Conservation (phyloP, 2,797 vertebrate genomes). For the Strix occidentalis region DNA sequence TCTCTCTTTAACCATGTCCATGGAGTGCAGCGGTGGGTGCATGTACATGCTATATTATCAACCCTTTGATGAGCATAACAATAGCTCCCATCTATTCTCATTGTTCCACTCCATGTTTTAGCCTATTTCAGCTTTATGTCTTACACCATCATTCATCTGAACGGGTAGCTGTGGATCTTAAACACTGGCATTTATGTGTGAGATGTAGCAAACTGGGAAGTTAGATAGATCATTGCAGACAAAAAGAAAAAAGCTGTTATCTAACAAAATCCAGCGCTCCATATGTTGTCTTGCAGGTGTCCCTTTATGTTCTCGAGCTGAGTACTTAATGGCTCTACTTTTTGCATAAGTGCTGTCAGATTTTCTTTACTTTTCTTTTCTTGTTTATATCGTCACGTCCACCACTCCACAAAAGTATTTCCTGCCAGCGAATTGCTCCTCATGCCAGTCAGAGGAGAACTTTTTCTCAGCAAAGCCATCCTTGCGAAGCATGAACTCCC, state of each 20-base stretch:
- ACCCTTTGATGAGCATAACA: background rate
- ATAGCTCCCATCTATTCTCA: background rate
- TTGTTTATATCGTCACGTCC: slow-evolving; percentile 26
- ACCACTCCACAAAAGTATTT: background rate
- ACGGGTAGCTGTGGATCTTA: background rate
- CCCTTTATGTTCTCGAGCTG: slow-evolving; percentile 35
- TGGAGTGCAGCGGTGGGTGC: background rate
- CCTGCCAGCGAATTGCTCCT: background rate
- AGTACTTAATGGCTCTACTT: slow-evolving; percentile 36
- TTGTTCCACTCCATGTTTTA: background rate
- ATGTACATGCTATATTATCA: background rate
- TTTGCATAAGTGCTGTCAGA: slow-evolving; percentile 12
- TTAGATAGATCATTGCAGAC: background rate
- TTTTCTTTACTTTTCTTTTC: slow-evolving; percentile 52
- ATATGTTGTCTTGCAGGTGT: slow-evolving; percentile 51
- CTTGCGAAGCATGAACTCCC: background rate
- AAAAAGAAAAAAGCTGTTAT: slow-evolving; percentile 28
- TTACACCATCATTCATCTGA: background rate
- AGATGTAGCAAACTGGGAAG: slow-evolving; percentile 23
- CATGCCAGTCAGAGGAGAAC: background rate
- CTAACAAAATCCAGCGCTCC: slow-evolving; percentile 60
- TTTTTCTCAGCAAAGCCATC: background rate
- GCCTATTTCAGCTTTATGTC: background rate
- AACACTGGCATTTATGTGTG: slow-evolving; percentile 43
- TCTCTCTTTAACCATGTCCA: background rate